Conservation (phyloP, 2,113 vertebrate genomes). For the Cromileptes altivelis region DNA sequence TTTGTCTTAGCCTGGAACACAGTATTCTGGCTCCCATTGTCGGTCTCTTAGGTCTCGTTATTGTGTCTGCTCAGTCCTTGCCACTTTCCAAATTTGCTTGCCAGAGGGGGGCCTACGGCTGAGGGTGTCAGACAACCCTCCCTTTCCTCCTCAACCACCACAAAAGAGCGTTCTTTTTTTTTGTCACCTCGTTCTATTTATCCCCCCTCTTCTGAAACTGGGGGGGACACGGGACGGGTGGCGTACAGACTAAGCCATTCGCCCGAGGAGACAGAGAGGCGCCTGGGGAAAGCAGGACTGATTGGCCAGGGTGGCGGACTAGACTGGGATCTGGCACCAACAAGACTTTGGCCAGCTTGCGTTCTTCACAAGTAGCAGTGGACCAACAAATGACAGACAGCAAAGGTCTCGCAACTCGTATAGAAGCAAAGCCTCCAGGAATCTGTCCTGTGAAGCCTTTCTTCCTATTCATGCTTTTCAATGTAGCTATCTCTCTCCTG, state of each 20-base stretch:
- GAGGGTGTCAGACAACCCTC: constrained; percentile 40
- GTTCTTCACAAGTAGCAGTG: constrained; percentile 45
- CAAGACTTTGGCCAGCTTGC: constrained; percentile 35
- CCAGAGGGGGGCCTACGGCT: constrained; percentile 30
- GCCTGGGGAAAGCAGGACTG: constrained; percentile 57
- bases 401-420: constrained; percentile 47
- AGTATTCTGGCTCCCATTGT: constrained; percentile 30
- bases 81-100: constrained; percentile 40
- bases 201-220: constrained; percentile 31
- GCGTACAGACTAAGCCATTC: constrained; percentile 48
- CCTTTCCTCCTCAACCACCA: constrained; percentile 30
- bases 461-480: constrained; percentile 46
- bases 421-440: constrained; percentile 37
- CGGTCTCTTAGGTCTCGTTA: constrained; percentile 27
- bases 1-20: constrained; percentile 25
- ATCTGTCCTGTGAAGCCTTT: constrained; percentile 49
- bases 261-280: constrained; percentile 66
- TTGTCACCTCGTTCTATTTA: constrained; percentile 47
- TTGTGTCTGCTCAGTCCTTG: constrained; percentile 29
- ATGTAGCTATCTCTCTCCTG: constrained; percentile 21
- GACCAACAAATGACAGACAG: constrained; percentile 45
- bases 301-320: constrained; percentile 41
- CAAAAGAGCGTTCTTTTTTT: constrained; percentile 51
- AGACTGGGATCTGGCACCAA: constrained; percentile 49
- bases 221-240: constrained; percentile 10